These are phyloP conservation scores for Drosophila grimshawi DNA, from an alignment of 1,140 invertebrate species.

Conservation along the genomic window DNA sequence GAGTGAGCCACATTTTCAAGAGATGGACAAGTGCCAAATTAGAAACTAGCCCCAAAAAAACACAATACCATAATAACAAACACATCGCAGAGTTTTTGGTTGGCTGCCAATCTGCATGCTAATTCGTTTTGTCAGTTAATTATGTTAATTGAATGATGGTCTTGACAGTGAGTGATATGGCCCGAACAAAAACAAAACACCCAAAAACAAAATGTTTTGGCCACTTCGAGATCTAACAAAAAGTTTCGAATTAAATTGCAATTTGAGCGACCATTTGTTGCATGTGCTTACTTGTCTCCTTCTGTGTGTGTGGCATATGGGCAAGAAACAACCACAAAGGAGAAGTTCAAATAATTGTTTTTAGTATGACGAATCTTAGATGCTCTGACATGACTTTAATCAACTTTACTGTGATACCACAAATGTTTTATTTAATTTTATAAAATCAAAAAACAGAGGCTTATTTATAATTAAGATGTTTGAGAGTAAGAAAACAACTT, in stretches of 20 bases:
- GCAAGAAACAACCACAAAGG: slow-evolving; percentile 5
- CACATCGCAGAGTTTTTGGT: slow-evolving; percentile 32
- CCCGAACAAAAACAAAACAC: slow-evolving; percentile 49
- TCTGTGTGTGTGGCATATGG: slow-evolving; percentile 10
- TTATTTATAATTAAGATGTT: too few relatives aligned
- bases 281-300: slow-evolving; percentile 26
- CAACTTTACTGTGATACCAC: too few relatives aligned
- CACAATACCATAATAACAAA: neutral
- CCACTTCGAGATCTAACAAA: slow-evolving; percentile 57
- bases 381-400: neutral
- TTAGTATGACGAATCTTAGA: slow-evolving; percentile 13
- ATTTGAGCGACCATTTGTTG: slow-evolving; percentile 54
- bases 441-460: too few relatives aligned
- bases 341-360: neutral
- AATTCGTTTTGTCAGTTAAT: slow-evolving; percentile 76
- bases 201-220: slow-evolving; percentile 60
- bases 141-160: slow-evolving; percentile 80
- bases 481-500: too few relatives aligned
- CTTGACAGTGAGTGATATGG: slow-evolving; percentile 79
- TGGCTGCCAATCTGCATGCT: slow-evolving; percentile 58
- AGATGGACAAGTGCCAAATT: slow-evolving; percentile 18
- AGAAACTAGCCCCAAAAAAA: slow-evolving; percentile 12
- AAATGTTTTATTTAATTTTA: too few relatives aligned
- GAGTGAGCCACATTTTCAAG: slow-evolving; percentile 2
- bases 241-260: slow-evolving; percentile 75